Evolutionary conservation across 2,113 vertebrate genomes (phyloP), one percentile per base, ranked within the genome.

Genomic region (Meriones unguiculatus): DNA sequence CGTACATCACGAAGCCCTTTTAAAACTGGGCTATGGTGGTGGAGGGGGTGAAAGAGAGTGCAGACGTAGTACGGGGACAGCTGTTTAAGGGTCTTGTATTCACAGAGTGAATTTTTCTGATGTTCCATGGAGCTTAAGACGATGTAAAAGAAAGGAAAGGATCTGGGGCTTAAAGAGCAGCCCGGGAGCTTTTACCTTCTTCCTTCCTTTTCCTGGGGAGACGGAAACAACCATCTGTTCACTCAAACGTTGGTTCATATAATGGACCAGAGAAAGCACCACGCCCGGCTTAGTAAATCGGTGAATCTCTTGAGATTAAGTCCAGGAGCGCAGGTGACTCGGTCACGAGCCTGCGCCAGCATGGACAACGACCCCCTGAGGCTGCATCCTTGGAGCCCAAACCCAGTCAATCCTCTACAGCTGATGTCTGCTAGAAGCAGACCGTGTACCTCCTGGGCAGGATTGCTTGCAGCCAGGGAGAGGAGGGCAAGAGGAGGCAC

Each of bases 51-150:
- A 77, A n/a, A 18, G 2, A n/a, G n/a, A 50, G 59, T 6, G 25
- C 11, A 41, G 8, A n/a, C 35, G 22, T 59, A 28, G 70, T 54
- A 12, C 7, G 65, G 15, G 9, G 41, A 65, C 28, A 15, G 24
- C 54, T 94, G 1, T 81, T 96, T 88, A 67, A 14, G 32, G 30
- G n/a, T 7, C 28, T 94, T 81, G 88, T 52, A 82, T 88, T 90
- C 28, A 69, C 1, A 76, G 65, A 76, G 38, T 41, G 82, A n/a
- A 76, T 62, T 89, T 72, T 35, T 84, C 8, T 7, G 20, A 30
- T 12, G 64, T 59, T 54, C 17, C 52, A 18, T 30, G 2, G 87
- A 91, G 64, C 65, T 38, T 30, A 41, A 77, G 67, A 85, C 12
- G 62, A 41, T 12, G n/a, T 76, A 67, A 70, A 35, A 20, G 14